These are phyloP conservation scores for Hermodice carunculata DNA, from an alignment of 2,888 invertebrate species.

Conservation along the genomic window DNA sequence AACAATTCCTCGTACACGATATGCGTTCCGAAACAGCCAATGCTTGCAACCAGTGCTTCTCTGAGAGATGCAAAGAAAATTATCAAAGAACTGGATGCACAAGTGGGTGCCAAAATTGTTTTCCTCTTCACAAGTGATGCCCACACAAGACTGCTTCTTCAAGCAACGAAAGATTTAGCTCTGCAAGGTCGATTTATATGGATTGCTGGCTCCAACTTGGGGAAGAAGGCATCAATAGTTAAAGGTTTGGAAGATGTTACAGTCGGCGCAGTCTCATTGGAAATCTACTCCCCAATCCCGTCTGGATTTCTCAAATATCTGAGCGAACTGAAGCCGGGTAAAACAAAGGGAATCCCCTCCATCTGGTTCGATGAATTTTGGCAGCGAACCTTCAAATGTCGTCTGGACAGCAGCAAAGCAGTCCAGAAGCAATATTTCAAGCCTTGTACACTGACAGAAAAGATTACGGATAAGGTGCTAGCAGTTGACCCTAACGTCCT, in stretches of 20 bases:
- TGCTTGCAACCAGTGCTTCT: neutral
- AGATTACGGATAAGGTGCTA: constrained; percentile 50
- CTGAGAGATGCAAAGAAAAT: neutral
- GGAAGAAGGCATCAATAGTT: constrained; percentile 43
- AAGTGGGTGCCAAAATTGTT: constrained; percentile 50
- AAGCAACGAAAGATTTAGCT: constrained; percentile 48
- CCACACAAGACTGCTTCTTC: constrained; percentile 60
- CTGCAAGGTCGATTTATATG: constrained; percentile 56
- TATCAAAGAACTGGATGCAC: constrained; percentile 5
- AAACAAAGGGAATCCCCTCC: no score
- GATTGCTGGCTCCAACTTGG: constrained; percentile 63
- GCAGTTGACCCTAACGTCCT: constrained; percentile 63
- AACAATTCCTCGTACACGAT: no score
- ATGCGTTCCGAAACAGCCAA: neutral
- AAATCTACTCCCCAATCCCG: constrained; percentile 43
- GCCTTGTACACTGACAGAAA: constrained; percentile 57
- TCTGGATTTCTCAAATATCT: constrained; percentile 33
- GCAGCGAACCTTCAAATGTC: constrained; percentile 64
- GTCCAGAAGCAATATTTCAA: constrained; percentile 51
- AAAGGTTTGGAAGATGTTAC: constrained; percentile 58
- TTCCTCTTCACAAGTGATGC: constrained; percentile 61
- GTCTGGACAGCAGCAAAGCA: constrained; percentile 53
- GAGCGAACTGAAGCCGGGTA: no score
- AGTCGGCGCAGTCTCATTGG: constrained; percentile 57
- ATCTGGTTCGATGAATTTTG: constrained; percentile 70